These are phyloP conservation scores for Ceratosolen fusciceps DNA, from an alignment of 1,140 invertebrate species.

Conservation along the genomic window DNA sequence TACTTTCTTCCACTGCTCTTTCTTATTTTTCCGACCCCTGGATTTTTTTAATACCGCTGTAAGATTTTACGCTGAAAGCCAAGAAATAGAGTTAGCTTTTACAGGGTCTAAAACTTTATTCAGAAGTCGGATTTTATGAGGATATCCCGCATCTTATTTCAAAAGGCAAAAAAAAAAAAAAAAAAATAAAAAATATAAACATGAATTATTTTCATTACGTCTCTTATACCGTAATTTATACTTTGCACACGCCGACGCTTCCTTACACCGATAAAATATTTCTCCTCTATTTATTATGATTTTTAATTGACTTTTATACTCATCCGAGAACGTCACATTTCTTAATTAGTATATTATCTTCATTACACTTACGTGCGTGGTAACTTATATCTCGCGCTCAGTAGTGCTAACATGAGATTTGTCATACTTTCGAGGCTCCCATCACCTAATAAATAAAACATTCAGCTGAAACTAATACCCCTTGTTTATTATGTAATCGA, in stretches of 20 bases:
- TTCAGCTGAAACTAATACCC: not conserved
- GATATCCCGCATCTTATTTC: constrained; percentile 22
- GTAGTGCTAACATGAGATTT: no score
- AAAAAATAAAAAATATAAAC: no score
- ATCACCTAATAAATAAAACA: no score
- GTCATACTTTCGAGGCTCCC: no score
- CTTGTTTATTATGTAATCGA: not conserved
- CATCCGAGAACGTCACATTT: no score
- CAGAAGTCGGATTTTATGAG: constrained; percentile 27
- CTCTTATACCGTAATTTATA: not conserved
- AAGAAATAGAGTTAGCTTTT: constrained; percentile 27
- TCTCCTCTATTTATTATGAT: no score
- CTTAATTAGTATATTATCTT: no score
- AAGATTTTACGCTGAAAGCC: not conserved
- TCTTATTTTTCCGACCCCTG: not conserved
- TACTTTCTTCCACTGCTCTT: not conserved
- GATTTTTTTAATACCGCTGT: constrained; percentile 5
- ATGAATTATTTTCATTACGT: not conserved
- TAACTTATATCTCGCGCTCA: no score
- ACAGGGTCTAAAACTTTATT: constrained; percentile 32
- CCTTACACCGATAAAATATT: not conserved
- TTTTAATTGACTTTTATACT: no score
- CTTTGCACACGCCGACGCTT: not conserved
- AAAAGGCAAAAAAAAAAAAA: constrained; percentile 19
- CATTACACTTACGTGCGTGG: no score